These are phyloP conservation scores for Mionectes olivaceus DNA, from an alignment of 2,797 vertebrate genomes.

Conservation along the genomic window DNA sequence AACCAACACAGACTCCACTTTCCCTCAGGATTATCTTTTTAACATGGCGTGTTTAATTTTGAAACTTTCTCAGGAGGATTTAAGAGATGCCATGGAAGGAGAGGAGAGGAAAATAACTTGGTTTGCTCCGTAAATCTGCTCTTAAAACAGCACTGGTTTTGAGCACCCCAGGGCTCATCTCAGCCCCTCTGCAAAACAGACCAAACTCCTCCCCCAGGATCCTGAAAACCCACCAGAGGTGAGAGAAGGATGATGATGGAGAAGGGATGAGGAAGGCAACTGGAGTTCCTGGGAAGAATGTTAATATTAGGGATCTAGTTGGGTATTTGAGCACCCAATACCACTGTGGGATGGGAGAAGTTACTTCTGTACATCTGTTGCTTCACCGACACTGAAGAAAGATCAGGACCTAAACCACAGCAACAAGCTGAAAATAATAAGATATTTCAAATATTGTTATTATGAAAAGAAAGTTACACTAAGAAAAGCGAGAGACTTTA, in stretches of 20 bases:
- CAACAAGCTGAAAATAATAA: not conserved
- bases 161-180: not conserved
- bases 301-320: no score
- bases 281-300: not conserved
- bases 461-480: not conserved
- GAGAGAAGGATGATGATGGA: not conserved
- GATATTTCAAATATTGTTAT: not conserved
- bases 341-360: not conserved
- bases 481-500: not conserved
- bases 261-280: not conserved
- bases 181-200: not conserved
- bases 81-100: not conserved
- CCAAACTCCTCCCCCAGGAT: not conserved
- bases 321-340: not conserved
- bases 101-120: not conserved
- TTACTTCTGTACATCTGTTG: not conserved
- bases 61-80: not conserved
- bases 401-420: not conserved
- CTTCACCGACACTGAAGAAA: not conserved
- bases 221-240: not conserved
- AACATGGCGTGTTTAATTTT: rapidly evolving
- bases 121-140: not conserved
- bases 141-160: not conserved
- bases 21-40: not conserved
- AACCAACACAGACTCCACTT: not conserved